Conservation (phyloP, 2,113 vertebrate genomes). For the Nicator chloris region DNA sequence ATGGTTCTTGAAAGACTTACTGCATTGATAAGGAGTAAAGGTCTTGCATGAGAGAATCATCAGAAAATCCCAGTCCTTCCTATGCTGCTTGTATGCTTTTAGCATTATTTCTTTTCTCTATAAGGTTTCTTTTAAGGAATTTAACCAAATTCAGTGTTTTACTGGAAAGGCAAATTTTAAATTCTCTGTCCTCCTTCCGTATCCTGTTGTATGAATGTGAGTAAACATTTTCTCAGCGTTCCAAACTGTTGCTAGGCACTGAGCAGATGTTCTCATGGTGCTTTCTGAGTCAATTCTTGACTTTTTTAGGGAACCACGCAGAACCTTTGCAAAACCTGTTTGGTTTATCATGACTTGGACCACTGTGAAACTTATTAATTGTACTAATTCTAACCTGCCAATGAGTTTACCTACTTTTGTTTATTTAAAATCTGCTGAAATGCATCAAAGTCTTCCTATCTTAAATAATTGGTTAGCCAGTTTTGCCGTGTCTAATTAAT, state of each 20-base stretch:
- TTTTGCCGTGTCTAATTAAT: neutral
- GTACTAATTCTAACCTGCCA: neutral
- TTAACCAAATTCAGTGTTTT: neutral
- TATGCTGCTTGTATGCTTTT: neutral
- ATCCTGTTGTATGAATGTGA: neutral
- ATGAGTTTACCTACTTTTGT: neutral
- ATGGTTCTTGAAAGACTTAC: neutral
- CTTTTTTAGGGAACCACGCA: neutral
- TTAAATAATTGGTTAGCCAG: neutral
- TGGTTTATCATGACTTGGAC: neutral
- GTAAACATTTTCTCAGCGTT: constrained; percentile 21
- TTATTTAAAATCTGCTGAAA: neutral
- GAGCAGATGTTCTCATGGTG: neutral
- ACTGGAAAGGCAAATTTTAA: neutral
- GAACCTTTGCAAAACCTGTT: neutral
- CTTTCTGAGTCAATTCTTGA: neutral
- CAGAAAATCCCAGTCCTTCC: neutral
- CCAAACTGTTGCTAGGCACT: constrained; percentile 28
- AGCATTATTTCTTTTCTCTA: neutral
- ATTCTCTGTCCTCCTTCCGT: neutral
- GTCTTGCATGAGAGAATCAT: neutral
- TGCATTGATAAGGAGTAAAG: neutral
- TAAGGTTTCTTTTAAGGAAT: neutral
- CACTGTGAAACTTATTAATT: neutral
- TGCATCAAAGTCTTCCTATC: neutral